Conservation (phyloP, 2,797 vertebrate genomes). For the Aplochiton taeniatus region DNA sequence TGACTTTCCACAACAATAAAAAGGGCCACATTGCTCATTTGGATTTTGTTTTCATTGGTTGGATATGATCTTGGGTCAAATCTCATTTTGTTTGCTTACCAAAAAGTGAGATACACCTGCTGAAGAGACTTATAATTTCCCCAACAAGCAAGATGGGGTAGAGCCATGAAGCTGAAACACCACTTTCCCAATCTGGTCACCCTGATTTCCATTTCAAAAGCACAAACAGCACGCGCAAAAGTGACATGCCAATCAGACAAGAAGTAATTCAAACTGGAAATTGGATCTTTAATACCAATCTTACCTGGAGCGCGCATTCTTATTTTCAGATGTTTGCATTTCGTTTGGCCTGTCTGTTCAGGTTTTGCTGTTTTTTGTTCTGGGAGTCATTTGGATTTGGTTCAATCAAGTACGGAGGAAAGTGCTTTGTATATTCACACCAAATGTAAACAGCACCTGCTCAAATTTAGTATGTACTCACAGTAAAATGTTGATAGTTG, state of each 20-base stretch:
- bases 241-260: conserved; percentile 4
- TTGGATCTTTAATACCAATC: neutral
- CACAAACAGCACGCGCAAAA: neutral
- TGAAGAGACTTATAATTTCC: neutral
- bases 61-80: too few relatives aligned
- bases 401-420: conserved; percentile 20
- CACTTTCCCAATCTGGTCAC: neutral
- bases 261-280: conserved; percentile 6
- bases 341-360: neutral
- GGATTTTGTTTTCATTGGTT: too few relatives aligned
- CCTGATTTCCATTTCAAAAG: neutral
- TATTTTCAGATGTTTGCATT: conserved; percentile 7
- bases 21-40: too few relatives aligned
- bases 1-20: too few relatives aligned
- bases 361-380: neutral
- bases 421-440: neutral
- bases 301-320: neutral
- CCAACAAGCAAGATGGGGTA: neutral
- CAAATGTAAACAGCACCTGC: conserved; percentile 19
- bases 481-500: conserved; percentile 33
- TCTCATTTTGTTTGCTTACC: too few relatives aligned
- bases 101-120: too few relatives aligned
- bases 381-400: conserved; percentile 29
- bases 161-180: neutral
- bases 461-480: conserved; percentile 23